Conservation (phyloP, 2,888 invertebrate species). For the Dryomyza anilis region DNA sequence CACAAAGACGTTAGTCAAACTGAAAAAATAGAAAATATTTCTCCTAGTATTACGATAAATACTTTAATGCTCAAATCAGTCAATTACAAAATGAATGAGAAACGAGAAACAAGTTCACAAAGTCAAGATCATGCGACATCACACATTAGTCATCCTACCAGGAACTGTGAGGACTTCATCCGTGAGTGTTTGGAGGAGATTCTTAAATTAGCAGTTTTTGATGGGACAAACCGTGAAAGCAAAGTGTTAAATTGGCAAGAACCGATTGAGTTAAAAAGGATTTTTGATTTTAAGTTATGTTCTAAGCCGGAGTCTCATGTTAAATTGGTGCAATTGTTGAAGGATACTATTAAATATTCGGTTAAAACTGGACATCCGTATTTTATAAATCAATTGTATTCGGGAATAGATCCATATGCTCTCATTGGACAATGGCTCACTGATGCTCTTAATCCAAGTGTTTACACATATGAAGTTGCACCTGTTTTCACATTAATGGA, state of each 20-base stretch:
- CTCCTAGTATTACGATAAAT: constrained; percentile 18
- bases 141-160: constrained; percentile 68
- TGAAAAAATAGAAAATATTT: background rate
- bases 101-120: background rate
- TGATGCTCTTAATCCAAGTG: constrained; percentile 83
- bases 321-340: constrained; percentile 69
- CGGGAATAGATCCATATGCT: constrained; percentile 83
- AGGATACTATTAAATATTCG: constrained; percentile 79
- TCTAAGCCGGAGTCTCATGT: constrained; percentile 69
- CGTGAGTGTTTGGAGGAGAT: constrained; percentile 73
- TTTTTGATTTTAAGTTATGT: constrained; percentile 71
- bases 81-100: constrained; percentile 21
- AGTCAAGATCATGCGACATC: background rate
- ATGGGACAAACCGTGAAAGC: constrained; percentile 71
- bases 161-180: constrained; percentile 75
- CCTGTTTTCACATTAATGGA: constrained; percentile 90
- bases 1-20: too few species aligned
- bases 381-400: constrained; percentile 88
- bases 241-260: constrained; percentile 83
- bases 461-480: constrained; percentile 88
- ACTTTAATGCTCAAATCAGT: constrained; percentile 26
- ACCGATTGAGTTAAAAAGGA: constrained; percentile 72
- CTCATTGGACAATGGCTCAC: constrained; percentile 84
- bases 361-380: constrained; percentile 90
- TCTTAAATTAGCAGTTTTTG: constrained; percentile 76